Percentiles rank a stretch among this genome's conserved stretches.
Conservation (phyloP, 1,140 invertebrate species). For the Paraescarpia echinospica region DNA sequence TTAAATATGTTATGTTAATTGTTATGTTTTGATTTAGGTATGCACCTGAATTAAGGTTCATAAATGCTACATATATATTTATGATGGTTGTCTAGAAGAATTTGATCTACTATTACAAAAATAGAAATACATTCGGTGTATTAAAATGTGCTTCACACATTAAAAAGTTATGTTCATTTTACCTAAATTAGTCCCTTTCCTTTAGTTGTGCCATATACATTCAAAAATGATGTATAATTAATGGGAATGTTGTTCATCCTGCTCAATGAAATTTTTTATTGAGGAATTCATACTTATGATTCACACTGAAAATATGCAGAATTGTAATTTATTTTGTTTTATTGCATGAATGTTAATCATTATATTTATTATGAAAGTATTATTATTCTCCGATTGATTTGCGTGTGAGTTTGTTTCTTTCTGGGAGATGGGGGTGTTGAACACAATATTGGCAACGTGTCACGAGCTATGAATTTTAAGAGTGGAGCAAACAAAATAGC, state of each 20-base stretch:
- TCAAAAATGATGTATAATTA: background rate
- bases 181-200: background rate
- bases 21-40: background rate
- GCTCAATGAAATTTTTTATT: background rate
- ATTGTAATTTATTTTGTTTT: background rate
- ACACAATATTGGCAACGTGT: background rate
- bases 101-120: background rate
- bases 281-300: background rate
- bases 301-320: background rate
- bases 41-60: background rate
- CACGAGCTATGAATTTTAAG: background rate
- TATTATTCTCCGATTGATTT: background rate
- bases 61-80: background rate
- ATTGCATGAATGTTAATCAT: background rate
- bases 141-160: background rate
- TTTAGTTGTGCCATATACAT: background rate
- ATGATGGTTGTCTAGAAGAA: background rate
- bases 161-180: background rate
- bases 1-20: background rate
- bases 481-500: background rate
- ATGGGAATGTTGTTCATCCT: background rate
- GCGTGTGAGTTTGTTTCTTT: background rate
- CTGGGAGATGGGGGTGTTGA: background rate
- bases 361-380: constrained; percentile 3
- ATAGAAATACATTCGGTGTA: background rate